Base-by-base conservation (phyloP, 2,113 vertebrate species). In the Pionites leucogaster region DNA sequence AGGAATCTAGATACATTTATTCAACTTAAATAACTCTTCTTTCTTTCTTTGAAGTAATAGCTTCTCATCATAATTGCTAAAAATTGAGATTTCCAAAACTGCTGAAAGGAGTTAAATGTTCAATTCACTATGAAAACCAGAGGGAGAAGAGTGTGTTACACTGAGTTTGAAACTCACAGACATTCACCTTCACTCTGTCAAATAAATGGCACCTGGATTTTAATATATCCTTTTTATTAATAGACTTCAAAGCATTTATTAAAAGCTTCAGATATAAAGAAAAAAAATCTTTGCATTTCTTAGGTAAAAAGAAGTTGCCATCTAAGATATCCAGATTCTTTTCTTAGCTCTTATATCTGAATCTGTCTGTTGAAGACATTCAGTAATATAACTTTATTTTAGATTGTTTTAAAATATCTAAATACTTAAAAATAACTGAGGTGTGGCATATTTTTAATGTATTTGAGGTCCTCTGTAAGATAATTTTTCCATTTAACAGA, bases 81-180 rank as follows among this genome's bases (percentile, higher is more conserved):
- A 94, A 93, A 93, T 35, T 72, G 65, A 81, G 74, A 76, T 91
- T 81, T 95, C 62, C 55, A 84, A 87, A 92, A 87, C 12, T 81
- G 72, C 72, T 83, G 69, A 68, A 68, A 24, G 24, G 69, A 86
- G 29, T 86, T 68, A 57, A 47, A 31, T 3, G 7, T 70, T 90
- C 82, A 59, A 81, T 74, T 78, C 72, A 53, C 55, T 67, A n/a
- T 62, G 53, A 88, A 81, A 75, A 52, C 57, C 29, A 71, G 55
- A 41, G 52, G 33, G 76, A 92, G 42, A 74, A 72, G 74, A 72
- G 17, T 20, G 20, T 63, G 50, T 67, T 83, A 67, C 46, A 46
- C 13, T 4, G 5, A 50, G 62, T 76, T 62, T 70, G 41, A 83
- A 92, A 90, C 27, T 52, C 53, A 35, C 24, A 72, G 17, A 53